Percentiles rank a stretch among this genome's conserved stretches.
phyloP scores from a whole-genome alignment of 2,113 vertebrate species.

The Myanophis thanlyinensis region DNA sequence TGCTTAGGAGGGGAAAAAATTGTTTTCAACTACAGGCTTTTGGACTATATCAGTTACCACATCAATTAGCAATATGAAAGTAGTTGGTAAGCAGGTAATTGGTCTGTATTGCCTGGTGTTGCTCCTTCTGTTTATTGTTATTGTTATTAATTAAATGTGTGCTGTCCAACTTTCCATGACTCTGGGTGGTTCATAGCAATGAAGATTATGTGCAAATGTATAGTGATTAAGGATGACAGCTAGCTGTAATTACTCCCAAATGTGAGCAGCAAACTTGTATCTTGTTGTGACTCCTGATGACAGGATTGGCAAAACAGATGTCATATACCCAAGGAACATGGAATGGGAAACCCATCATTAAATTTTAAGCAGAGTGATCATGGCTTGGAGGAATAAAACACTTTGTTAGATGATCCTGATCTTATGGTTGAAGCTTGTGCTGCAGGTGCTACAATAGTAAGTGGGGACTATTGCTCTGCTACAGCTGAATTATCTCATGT shows the following conservation, averaged over 20 bases:
- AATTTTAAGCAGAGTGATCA: neutral
- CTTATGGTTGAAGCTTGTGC: neutral
- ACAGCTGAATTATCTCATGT: neutral
- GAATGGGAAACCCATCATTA: neutral
- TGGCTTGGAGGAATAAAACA: neutral
- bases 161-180: neutral
- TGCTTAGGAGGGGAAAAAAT: neutral
- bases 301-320: neutral
- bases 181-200: neutral
- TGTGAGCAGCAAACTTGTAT: neutral
- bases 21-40: neutral
- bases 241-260: neutral
- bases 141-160: neutral
- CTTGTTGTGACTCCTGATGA: neutral
- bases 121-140: neutral
- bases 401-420: neutral
- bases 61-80: neutral
- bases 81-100: neutral
- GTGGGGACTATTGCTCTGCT: neutral
- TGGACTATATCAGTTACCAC: neutral
- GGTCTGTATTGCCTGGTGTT: neutral
- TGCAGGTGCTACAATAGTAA: neutral
- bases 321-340: neutral
- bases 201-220: neutral
- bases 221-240: neutral